Conservation (phyloP, 2,113 vertebrate genomes). For the Genyomyrus donnyi region DNA sequence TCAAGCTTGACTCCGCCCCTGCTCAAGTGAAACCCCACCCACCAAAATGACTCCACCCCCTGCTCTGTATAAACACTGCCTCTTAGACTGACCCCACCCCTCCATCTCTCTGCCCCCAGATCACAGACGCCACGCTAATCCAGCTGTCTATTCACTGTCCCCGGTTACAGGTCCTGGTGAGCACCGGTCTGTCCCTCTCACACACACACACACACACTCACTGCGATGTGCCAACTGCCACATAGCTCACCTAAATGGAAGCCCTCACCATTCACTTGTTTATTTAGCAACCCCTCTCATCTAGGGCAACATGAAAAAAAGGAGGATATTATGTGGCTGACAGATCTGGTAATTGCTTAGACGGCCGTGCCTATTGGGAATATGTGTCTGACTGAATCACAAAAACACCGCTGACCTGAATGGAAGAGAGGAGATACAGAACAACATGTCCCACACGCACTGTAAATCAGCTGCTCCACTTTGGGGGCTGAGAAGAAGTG, state of each 20-base stretch:
- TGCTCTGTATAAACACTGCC: not conserved
- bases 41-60: not conserved
- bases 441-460: not conserved
- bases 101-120: slow-evolving; percentile 42
- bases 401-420: not conserved
- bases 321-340: not conserved
- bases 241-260: not conserved
- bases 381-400: not conserved
- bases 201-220: not conserved
- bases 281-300: not conserved
- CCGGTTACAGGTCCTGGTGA: slow-evolving; percentile 91
- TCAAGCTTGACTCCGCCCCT: not conserved
- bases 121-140: slow-evolving; percentile 86
- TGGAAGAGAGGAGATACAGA: not conserved
- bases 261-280: not conserved
- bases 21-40: not conserved
- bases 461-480: not conserved
- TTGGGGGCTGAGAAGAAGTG: not conserved
- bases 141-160: slow-evolving; percentile 97
- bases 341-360: not conserved
- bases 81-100: not conserved
- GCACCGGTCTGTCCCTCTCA: slow-evolving; percentile 35
- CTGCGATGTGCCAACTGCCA: not conserved
- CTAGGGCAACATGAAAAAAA: not conserved
- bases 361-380: not conserved